These are phyloP conservation scores for Dicyrtomina minuta DNA, from an alignment of 2,888 invertebrate genomes.

Conservation along the genomic window DNA sequence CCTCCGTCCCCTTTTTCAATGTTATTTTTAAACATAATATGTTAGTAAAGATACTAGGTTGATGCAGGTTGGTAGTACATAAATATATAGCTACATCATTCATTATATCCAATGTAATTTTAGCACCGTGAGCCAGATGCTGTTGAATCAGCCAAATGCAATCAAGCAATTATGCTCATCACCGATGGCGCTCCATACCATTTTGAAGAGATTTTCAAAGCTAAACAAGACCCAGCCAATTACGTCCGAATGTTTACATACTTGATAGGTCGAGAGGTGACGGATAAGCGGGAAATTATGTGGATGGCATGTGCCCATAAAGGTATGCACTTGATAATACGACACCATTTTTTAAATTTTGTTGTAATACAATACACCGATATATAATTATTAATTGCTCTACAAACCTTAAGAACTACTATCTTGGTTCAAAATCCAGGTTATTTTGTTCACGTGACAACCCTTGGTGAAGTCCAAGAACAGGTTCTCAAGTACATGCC, in stretches of 20 bases:
- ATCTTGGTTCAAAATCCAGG: too few relatives aligned
- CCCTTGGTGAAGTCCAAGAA: conserved; percentile 95
- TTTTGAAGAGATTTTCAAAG: conserved; percentile 85
- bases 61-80: too few relatives aligned
- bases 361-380: too few relatives aligned
- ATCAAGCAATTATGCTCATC: conserved; percentile 97
- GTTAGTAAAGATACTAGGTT: too few relatives aligned
- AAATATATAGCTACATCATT: too few relatives aligned
- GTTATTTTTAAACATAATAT: too few relatives aligned
- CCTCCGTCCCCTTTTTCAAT: too few relatives aligned
- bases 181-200: conserved; percentile 98
- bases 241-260: conserved; percentile 95
- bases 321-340: conserved; percentile 64
- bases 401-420: too few relatives aligned
- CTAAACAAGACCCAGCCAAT: conserved; percentile 62
- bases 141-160: conserved; percentile 72
- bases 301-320: conserved; percentile 99
- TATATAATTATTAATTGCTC: too few relatives aligned
- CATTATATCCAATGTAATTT: too few relatives aligned
- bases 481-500: conserved; percentile 96
- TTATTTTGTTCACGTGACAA: conserved; percentile 93
- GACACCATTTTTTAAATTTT: background rate
- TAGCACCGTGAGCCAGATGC: conserved; percentile 28
- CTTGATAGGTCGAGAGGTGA: conserved; percentile 92
- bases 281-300: conserved; percentile 88